phyloP scores from a whole-genome alignment of 1,140 invertebrate genomes.

The Liolophura sinensis region DNA sequence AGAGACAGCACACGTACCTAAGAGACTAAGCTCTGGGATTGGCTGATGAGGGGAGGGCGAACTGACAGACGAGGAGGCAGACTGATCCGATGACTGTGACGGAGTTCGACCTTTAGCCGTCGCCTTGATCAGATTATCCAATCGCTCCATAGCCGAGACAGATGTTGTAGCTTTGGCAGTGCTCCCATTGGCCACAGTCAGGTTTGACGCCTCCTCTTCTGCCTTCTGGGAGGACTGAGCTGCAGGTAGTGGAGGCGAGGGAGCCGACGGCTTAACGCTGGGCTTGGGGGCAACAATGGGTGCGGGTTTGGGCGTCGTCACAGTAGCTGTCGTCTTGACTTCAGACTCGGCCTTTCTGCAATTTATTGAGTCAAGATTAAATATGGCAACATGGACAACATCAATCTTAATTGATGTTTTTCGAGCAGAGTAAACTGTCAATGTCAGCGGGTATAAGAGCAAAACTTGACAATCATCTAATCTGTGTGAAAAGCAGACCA shows the following conservation, averaged over 20 bases:
- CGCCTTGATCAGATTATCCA: conserved; percentile 67
- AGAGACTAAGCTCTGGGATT: conserved; percentile 10
- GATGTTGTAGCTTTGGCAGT: conserved; percentile 15
- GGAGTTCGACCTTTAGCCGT: not conserved
- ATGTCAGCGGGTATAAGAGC: no score
- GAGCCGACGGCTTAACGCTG: conserved; percentile 14
- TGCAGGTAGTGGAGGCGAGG: conserved; percentile 13
- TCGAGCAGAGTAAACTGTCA: no score
- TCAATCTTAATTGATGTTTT: no score
- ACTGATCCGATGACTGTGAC: conserved; percentile 19
- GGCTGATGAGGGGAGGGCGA: conserved; percentile 3
- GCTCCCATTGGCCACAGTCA: conserved; percentile 2
- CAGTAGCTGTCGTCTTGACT: conserved; percentile 15
- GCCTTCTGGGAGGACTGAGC: conserved; percentile 9
- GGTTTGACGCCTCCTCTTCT: conserved; percentile 12
- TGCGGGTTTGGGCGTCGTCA: conserved; percentile 25
- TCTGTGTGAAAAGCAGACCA: no score
- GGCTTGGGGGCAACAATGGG: conserved; percentile 11
- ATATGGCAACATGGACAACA: not conserved
- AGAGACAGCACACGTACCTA: not conserved
- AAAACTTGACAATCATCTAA: no score
- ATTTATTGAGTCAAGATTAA: no score
- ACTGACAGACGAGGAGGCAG: not conserved
- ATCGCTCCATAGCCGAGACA: conserved; percentile 61
- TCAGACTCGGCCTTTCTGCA: not conserved